Base-by-base conservation (phyloP, 37 sponge, comb jelly and placozoan species). In the Chondrilla cf. caribensis region DNA sequence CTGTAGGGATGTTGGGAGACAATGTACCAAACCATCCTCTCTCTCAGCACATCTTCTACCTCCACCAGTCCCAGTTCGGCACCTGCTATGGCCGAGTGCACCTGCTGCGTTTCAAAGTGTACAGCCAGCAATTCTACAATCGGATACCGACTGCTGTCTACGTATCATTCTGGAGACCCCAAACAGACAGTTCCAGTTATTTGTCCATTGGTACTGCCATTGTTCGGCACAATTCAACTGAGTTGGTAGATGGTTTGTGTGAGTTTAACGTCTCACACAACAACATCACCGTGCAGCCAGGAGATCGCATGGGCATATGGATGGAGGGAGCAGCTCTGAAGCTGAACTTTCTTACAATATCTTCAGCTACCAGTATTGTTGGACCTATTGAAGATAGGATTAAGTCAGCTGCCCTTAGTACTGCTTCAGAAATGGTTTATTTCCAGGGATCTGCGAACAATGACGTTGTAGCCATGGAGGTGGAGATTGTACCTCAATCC, bases 271-370 rank as follows among this genome's bases (percentile, higher is more conserved):
- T 43, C 41, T 18, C 24, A 21, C 2, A 6, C 40, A 37, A 40
- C n/a, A 42, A 40, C 76, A 73, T 73, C 24, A 73, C 44, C 3
- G 44, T 73, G 15, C 76, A 73, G 25, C 76, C 41, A 40, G 76
- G 76, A 3, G 76, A 73, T 39, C 76, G 44, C 21, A 73, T 73
- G 76, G 76, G 76, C 1, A 22, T 73, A 1, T 73, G 76, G 76
- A 38, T 40, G 76, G 76, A 73, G 41, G 76, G 76, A 2, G 11
- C 76, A 2, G 43, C 44, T 0, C 43, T 73, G 43, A 73, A 38
- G 6, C 6, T 73, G 25, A 37, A 39, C 44, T 73, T 39, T 73
- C 25, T 40, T 17, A 73, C 44, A 25, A 6, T 39, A 41, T 2
- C 76, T 43, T 36, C 9, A 18, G 43, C 41, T 24, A 5, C 17